Evolutionary conservation across 2,797 vertebrate genomes (phyloP), one percentile per base, ranked within the genome.

Genomic region (Bucorvus abyssinicus): DNA sequence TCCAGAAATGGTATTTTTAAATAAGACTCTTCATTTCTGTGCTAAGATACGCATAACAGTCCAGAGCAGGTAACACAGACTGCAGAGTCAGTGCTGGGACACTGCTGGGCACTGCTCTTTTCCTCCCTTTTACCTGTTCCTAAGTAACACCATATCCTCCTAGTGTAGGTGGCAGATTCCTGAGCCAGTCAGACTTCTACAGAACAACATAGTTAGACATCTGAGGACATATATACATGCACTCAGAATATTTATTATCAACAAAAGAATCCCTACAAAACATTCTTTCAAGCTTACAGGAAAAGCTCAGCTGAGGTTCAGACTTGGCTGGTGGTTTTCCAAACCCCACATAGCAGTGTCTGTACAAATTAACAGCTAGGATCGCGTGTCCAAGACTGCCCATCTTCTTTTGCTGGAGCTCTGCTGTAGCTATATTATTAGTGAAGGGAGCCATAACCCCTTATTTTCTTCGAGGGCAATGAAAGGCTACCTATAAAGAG

Each of bases 241-340:
- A 87, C 32, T 64, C 67, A 68, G 81, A 76, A 60, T 84, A 91
- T 68, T 86, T 93, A 78, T 74, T 94, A 40, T 40, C 38, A 89
- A 86, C 61, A 76, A 61, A 80, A 79, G 26, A 90, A 7, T 29
- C n/a, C 42, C 27, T 82, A 71, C 20, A 87, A 87, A 83, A 55
- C 34, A 76, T 60, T 84, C 56, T 75, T 84, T 83, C 50, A 93
- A 70, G 29, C 44, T 86, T 68, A 74, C 44, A 92, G 57, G 56
- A 92, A 92, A 45, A 93, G 69, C 88, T 87, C 38, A 78, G 61
- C 53, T 83, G 68, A 78, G 22, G 50, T 64, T 89, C 86, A 93
- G 45, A 63, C 75, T 44, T 77, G 7, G 13, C 29, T 70, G 34
- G 34, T 53, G 19, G 52, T 67, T 91, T 94, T 76, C 63, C 49